phyloP scores from a whole-genome alignment of 1,140 invertebrate genomes.

The Lysiphlebus fabarum region DNA sequence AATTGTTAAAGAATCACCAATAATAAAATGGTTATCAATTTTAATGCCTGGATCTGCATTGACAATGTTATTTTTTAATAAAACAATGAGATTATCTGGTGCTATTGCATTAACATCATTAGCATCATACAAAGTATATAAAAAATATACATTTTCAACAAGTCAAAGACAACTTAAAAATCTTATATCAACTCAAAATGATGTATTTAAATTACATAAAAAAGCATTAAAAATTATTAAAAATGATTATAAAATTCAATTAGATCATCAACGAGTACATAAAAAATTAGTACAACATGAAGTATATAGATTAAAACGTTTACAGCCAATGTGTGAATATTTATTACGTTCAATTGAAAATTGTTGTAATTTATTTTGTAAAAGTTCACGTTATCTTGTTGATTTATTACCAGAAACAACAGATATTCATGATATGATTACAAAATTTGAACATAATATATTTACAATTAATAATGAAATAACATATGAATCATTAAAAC shows the following conservation, averaged over 20 bases:
- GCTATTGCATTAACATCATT: slow-evolving; percentile 26
- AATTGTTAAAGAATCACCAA: slow-evolving; percentile 5
- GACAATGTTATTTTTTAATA: slow-evolving; percentile 23
- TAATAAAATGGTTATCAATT: slow-evolving; percentile 28
- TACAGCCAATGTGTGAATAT: slow-evolving; percentile 37
- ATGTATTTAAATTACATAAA: slow-evolving; percentile 37
- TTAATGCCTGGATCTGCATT: slow-evolving; percentile 28
- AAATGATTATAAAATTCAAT: slow-evolving; percentile 34
- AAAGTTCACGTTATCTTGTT: slow-evolving; percentile 31
- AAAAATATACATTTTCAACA: slow-evolving; percentile 28
- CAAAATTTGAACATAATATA: slow-evolving; percentile 32
- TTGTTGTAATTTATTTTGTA: slow-evolving; percentile 34
- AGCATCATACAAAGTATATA: slow-evolving; percentile 25
- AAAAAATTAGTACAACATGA: slow-evolving; percentile 37
- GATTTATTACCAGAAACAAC: slow-evolving; percentile 30
- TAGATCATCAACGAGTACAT: slow-evolving; percentile 23
- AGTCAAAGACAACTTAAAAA: slow-evolving; percentile 30
- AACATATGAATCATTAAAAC: slow-evolving; percentile 39
- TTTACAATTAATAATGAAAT: slow-evolving; percentile 37
- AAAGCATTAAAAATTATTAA: slow-evolving; percentile 43
- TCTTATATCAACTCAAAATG: slow-evolving; percentile 40
- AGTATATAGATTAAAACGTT: slow-evolving; percentile 33
- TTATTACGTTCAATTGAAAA: slow-evolving; percentile 38
- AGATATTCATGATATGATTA: slow-evolving; percentile 30
- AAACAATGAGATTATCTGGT: slow-evolving; percentile 24